These are phyloP conservation scores for Nebria salina DNA, from an alignment of 2,888 invertebrate species.

Conservation along the genomic window DNA sequence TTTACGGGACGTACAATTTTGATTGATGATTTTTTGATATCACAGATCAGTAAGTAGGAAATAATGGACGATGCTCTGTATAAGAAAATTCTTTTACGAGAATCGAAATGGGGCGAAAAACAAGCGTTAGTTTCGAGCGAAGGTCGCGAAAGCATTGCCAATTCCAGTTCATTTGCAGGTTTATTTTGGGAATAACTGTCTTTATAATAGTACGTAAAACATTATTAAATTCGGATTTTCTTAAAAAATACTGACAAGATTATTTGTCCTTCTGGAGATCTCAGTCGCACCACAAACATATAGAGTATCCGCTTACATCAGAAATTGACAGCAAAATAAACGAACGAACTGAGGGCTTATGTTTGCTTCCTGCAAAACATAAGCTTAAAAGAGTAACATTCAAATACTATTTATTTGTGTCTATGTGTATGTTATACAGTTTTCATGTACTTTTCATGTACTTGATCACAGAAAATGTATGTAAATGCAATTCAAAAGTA, in stretches of 20 bases:
- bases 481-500: neutral
- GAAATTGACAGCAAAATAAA: neutral
- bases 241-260: neutral
- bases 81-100: neutral
- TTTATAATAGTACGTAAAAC: neutral
- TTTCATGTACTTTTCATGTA: neutral
- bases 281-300: neutral
- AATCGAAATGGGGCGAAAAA: neutral
- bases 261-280: neutral
- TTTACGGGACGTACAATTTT: neutral
- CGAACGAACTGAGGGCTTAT: neutral
- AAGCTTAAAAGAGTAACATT: neutral
- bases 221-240: neutral
- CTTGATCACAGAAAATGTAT: neutral
- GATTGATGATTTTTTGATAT: constrained; percentile 26
- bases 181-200: neutral
- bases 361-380: neutral
- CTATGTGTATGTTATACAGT: neutral
- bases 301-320: neutral
- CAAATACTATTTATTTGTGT: neutral
- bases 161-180: neutral
- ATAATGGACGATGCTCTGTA: constrained; percentile 11
- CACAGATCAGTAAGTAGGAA: constrained; percentile 17
- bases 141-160: neutral
- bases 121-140: neutral